These are phyloP conservation scores for Monodelphis domestica DNA, from an alignment of 2,797 vertebrate species.

Conservation along the genomic window DNA sequence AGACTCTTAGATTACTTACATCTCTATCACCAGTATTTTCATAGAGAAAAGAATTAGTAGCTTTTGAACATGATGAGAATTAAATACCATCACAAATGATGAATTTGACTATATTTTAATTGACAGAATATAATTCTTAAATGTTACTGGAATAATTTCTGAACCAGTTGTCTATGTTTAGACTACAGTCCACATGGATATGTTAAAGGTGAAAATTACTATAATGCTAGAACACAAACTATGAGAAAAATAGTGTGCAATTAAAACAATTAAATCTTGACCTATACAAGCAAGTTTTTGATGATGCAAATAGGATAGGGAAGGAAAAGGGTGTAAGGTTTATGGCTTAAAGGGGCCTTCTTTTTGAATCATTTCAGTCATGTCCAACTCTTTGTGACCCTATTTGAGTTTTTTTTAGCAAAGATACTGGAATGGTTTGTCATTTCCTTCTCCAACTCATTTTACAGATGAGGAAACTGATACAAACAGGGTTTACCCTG, in stretches of 20 bases:
- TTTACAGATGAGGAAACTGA: too few species aligned
- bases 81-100: background rate
- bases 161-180: background rate
- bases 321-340: background rate
- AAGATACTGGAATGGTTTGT: too few species aligned
- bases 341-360: background rate
- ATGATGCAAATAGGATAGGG: background rate
- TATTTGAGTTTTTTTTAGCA: too few species aligned
- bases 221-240: background rate
- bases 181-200: background rate
- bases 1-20: background rate
- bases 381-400: too few species aligned
- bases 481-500: too few species aligned
- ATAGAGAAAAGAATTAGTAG: background rate
- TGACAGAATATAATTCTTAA: background rate
- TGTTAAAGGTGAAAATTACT: background rate
- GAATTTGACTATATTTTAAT: background rate
- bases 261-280: background rate
- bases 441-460: too few species aligned
- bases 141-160: background rate
- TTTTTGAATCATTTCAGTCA: too few species aligned
- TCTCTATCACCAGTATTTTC: background rate
- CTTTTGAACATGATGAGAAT: background rate
- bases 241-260: background rate
- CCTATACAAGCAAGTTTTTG: background rate